These are phyloP conservation scores for Trichonephila clavata DNA, from an alignment of 1,140 invertebrate genomes.

Conservation along the genomic window DNA sequence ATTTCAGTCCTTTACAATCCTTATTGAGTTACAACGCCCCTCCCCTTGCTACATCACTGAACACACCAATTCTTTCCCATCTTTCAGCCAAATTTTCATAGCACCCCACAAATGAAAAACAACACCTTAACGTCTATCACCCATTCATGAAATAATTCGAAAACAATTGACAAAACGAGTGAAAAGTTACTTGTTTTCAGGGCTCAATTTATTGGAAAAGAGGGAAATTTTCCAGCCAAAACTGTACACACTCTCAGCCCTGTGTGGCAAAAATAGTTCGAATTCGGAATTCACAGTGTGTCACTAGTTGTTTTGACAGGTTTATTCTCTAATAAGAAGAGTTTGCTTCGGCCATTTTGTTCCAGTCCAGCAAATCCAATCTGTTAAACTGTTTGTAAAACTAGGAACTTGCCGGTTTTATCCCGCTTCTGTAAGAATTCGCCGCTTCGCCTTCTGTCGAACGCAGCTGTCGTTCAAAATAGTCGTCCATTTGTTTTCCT, in stretches of 20 bases:
- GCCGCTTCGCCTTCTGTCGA: background rate
- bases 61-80: no score
- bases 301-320: conserved; percentile 21
- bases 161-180: background rate
- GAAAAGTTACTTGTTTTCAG: background rate
- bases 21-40: no score
- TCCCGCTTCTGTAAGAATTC: background rate
- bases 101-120: no score
- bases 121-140: background rate
- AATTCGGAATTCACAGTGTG: background rate
- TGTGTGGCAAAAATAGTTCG: background rate
- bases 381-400: conserved; percentile 28
- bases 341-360: background rate
- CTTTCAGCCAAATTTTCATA: no score
- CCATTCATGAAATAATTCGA: background rate
- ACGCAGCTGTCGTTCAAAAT: conserved; percentile 20
- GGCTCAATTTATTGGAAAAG: background rate
- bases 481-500: conserved; percentile 6
- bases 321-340: conserved; percentile 19
- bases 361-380: background rate
- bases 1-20: no score
- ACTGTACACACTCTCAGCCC: background rate
- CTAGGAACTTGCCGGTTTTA: background rate
- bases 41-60: no score
- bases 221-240: background rate